These are phyloP conservation scores for Apostichopus japonicus DNA, from an alignment of 35 echinoderm and acorn worm species.

Conservation along the genomic window DNA sequence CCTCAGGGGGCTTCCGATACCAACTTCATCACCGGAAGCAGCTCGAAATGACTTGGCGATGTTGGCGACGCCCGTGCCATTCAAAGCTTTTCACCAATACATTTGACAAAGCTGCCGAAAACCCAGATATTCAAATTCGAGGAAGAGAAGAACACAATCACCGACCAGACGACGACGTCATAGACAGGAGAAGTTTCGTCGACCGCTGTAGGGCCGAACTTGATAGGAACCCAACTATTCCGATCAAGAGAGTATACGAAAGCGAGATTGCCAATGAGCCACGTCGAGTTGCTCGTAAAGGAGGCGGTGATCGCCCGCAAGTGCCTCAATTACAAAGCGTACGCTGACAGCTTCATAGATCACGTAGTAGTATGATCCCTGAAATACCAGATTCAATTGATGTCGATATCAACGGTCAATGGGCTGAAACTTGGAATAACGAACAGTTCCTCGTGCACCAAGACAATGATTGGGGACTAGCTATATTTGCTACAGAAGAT, in stretches of 20 bases:
- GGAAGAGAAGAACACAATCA: conserved; percentile 45
- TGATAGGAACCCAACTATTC: conserved; percentile 7
- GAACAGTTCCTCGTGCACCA: conserved; percentile 21
- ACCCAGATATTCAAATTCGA: conserved; percentile 41
- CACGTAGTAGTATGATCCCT: background rate
- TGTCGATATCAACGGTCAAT: conserved; percentile 22
- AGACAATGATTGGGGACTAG: conserved; percentile 53
- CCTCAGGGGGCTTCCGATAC: conserved; percentile 7
- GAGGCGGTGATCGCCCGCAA: no score
- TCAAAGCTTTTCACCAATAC: background rate
- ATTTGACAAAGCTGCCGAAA: conserved; percentile 26
- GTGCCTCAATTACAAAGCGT: no score
- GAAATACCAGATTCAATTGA: conserved; percentile 17
- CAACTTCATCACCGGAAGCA: conserved; percentile 45
- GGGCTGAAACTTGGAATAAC: conserved; percentile 27
- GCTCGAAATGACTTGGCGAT: conserved; percentile 19
- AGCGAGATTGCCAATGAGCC: conserved; percentile 21
- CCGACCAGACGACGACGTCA: conserved; percentile 28
- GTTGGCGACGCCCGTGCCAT: background rate
- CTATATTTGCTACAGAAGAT: conserved; percentile 19
- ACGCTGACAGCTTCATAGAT: no score
- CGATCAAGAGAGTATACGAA: background rate
- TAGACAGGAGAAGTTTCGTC: conserved; percentile 32
- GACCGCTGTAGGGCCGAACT: conserved; percentile 6
- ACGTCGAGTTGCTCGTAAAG: background rate